phyloP scores from a whole-genome alignment of 2,888 invertebrate genomes.

The Rhabditoides inermis region DNA sequence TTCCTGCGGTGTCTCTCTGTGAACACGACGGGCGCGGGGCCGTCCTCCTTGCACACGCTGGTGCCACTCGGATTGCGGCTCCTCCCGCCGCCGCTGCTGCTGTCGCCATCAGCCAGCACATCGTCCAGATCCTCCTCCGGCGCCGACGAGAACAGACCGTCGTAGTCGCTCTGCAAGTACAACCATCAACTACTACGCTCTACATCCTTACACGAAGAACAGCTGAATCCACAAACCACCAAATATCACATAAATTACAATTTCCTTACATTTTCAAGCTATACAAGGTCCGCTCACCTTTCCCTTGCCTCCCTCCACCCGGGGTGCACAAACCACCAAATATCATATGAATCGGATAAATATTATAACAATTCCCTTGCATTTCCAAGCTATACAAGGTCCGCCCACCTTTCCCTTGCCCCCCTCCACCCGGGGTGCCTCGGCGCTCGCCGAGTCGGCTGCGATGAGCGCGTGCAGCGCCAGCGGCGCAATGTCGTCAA shows the following conservation, averaged over 20 bases:
- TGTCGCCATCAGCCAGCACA: slow-evolving; percentile 67
- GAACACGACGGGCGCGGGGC: slow-evolving; percentile 12
- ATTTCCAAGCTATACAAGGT: background rate
- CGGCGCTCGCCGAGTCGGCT: slow-evolving; percentile 65
- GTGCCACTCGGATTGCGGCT: slow-evolving; percentile 29
- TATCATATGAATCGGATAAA: too few relatives aligned
- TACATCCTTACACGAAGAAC: too few relatives aligned
- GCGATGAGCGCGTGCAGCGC: slow-evolving; percentile 90
- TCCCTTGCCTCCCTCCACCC: slow-evolving; percentile 21
- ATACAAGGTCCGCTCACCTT: background rate
- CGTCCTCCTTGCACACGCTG: slow-evolving; percentile 8
- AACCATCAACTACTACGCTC: too few relatives aligned
- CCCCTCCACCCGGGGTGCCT: slow-evolving; percentile 13
- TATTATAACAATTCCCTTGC: too few relatives aligned
- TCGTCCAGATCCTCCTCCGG: slow-evolving; percentile 61
- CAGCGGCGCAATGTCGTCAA: slow-evolving; percentile 91
- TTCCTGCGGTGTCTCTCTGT: slow-evolving; percentile 57
- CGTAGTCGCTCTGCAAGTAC: too few relatives aligned
- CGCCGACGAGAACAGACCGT: slow-evolving; percentile 75
- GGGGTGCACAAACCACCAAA: too few relatives aligned
- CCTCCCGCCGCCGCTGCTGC: slow-evolving; percentile 52
- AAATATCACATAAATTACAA: too few relatives aligned
- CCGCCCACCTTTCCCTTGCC: slow-evolving; percentile 4
- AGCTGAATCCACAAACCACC: too few relatives aligned
- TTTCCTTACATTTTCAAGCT: too few relatives aligned